Evolutionary conservation across 2,797 vertebrate species (phyloP), one percentile per base, ranked within the genome.

Genomic region (Leucoraja ocellata): DNA sequence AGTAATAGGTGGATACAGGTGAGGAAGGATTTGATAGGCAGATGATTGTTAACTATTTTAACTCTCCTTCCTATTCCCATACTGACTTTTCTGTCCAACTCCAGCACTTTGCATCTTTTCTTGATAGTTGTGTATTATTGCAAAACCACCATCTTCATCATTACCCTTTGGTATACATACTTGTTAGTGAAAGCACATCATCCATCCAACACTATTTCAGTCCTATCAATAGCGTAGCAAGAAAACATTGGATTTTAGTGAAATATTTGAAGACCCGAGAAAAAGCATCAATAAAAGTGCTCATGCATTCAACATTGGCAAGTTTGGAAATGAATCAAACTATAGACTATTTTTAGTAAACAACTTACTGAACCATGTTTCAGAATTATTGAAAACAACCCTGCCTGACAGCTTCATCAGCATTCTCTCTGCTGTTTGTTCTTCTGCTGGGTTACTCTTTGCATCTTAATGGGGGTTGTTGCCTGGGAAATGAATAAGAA

Each of bases 181-280:
- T 28, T 68, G 65, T 68, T 68, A 78, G 32, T 78, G 77, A 78
- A 76, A n/a, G 32, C 25, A 28, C 28, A 78, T 32, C 25, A 78
- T n/a, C 77, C 25, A 32, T 78, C 32, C 77, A 28, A 78, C 28
- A 28, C 77, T 78, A 78, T 78, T 78, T 1, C 77, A 78, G 77
- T 32, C 32, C 9, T 25, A 25, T 78, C 32, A 32, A 78, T 78
- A 10, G 23, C 8, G 25, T 78, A 32, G 23, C 11, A n/a, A 78
- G 77, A 78, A 78, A 78, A 78, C 32, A 78, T n/a, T 78, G 77
- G 77, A 78, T n/a, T n/a, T 78, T n/a, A 78, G 25, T 78, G 25
- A 1, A 10, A n/a, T 32, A 78, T 78, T 32, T 78, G 77, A 78
- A 78, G 25, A 78, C 28, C 77, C 32, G 28, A 32, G 25, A 78